Evolutionary conservation across 2,113 vertebrate genomes (phyloP).

Genomic region (Stercorarius parasiticus): DNA sequence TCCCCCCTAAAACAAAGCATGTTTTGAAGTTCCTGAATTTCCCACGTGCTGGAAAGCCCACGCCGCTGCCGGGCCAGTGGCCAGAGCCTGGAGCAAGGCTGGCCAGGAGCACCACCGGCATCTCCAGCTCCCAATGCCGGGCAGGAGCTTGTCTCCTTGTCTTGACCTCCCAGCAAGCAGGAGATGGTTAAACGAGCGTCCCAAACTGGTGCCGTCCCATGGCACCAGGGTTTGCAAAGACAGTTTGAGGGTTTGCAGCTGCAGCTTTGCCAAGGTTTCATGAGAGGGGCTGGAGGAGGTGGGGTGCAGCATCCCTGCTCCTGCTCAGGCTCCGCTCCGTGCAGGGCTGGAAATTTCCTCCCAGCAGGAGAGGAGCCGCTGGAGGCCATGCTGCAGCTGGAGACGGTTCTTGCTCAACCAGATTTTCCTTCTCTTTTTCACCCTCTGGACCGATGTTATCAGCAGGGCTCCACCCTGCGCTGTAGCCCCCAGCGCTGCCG

Average conservation of each 20-base stretch:
- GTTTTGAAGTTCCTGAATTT: not conserved
- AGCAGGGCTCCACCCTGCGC: not conserved
- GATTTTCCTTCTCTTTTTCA: constrained; percentile 22
- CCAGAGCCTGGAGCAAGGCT: not conserved
- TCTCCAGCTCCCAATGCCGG: rapidly evolving
- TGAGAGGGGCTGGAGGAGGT: not conserved
- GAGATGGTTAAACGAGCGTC: not conserved
- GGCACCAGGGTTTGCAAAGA: not conserved
- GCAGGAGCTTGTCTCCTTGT: not conserved
- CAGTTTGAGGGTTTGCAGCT: not conserved
- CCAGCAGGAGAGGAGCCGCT: not conserved
- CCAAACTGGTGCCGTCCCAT: not conserved
- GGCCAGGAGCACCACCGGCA: not conserved
- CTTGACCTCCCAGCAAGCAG: not conserved
- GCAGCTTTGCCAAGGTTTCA: not conserved
- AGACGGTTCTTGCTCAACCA: constrained; percentile 1
- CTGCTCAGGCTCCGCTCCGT: not conserved
- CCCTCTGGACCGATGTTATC: not conserved
- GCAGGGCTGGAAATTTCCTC: constrained; percentile 2
- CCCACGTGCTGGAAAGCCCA: not conserved
- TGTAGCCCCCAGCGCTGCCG: not conserved
- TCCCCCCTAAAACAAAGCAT: not conserved
- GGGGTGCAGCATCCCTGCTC: not conserved
- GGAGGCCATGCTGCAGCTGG: not conserved
- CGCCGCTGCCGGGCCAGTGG: rapidly evolving